These are phyloP conservation scores for Pavo muticus DNA, from an alignment of 2,113 vertebrate species.

Conservation along the genomic window DNA sequence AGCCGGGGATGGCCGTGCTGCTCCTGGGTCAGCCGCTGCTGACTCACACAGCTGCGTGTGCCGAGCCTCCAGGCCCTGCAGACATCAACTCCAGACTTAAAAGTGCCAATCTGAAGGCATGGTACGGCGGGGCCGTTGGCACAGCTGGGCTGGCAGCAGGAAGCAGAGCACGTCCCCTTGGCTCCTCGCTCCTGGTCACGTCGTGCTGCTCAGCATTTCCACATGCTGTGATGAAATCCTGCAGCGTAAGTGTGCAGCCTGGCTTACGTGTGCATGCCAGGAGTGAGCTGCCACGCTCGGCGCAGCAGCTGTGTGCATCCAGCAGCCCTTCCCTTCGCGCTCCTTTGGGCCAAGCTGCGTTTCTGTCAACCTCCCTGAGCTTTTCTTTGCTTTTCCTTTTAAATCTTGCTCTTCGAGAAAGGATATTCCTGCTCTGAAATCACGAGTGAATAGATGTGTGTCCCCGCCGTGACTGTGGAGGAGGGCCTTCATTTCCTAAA, in stretches of 20 bases:
- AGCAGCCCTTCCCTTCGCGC: background rate
- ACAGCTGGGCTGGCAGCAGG: accelerated
- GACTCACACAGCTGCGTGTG: background rate
- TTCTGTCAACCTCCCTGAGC: background rate
- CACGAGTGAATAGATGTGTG: accelerated
- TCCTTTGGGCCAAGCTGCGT: accelerated
- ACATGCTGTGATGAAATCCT: no score
- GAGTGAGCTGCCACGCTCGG: accelerated
- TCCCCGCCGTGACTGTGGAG: constrained; percentile 24
- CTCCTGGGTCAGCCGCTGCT: background rate
- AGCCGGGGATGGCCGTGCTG: background rate
- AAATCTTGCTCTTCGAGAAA: background rate
- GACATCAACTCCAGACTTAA: background rate
- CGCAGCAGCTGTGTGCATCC: background rate
- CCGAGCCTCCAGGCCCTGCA: background rate
- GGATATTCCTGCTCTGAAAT: constrained; percentile 16
- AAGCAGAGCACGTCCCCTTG: background rate
- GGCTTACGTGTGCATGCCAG: background rate
- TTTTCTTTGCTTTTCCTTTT: background rate
- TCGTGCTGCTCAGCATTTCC: no score
- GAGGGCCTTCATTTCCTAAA: constrained; percentile 33
- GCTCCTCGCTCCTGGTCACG: no score
- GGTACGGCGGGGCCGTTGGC: background rate
- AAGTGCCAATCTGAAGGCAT: background rate
- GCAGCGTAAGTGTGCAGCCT: background rate